phyloP scores from a whole-genome alignment of 37 sponge, comb jelly and placozoan species.

The Mnemiopsis leidyi region DNA sequence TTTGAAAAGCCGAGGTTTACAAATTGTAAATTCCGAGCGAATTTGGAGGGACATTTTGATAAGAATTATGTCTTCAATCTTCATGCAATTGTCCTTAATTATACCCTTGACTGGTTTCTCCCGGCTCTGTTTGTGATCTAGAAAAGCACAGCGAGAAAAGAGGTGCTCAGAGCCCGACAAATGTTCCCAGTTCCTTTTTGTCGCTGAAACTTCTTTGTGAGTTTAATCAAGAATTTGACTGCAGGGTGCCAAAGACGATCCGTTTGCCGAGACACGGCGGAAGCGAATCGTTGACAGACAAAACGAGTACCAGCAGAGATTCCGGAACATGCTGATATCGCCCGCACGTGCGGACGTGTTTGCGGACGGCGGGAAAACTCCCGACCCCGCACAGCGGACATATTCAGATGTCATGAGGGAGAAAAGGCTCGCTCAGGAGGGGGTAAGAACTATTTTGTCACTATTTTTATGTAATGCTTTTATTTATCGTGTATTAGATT shows the following conservation, averaged over 20 bases:
- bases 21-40: too few species aligned
- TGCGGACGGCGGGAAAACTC: slow-evolving; percentile 84
- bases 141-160: neutral
- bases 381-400: slow-evolving; percentile 76
- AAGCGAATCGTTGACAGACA: slow-evolving; percentile 71
- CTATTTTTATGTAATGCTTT: too few species aligned
- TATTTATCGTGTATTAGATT: too few species aligned
- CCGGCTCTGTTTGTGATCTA: too few species aligned
- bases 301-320: slow-evolving; percentile 84
- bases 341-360: slow-evolving; percentile 84
- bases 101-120: too few species aligned
- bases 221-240: too few species aligned
- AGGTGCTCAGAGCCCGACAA: neutral
- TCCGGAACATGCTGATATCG: slow-evolving; percentile 72
- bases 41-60: too few species aligned
- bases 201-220: too few species aligned
- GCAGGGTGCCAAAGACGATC: slow-evolving; percentile 69
- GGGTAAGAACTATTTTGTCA: slow-evolving; percentile 73
- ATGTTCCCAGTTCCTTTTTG: too few species aligned
- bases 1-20: too few species aligned
- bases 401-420: slow-evolving; percentile 83
- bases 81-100: too few species aligned
- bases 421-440: slow-evolving; percentile 72
- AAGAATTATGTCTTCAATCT: too few species aligned
- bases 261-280: slow-evolving; percentile 70